Base-by-base conservation (phyloP, 2,888 invertebrate genomes). In the Lymantria dispar region DNA sequence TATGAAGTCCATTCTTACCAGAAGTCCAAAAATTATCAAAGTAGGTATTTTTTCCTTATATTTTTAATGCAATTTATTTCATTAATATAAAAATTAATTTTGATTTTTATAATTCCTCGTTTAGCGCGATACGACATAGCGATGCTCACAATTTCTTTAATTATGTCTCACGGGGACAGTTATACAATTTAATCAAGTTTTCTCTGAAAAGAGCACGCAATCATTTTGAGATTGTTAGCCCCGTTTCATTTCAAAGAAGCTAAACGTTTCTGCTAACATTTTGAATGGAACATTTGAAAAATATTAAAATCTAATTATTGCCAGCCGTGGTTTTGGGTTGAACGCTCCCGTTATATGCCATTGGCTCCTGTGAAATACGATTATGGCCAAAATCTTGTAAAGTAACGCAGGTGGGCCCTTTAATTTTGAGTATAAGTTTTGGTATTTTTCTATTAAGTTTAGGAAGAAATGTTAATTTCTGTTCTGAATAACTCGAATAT, bases 331-430 rank as follows among this genome's bases (percentile, higher is more conserved):
- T 10, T 14, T 13, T 42, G n/a, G 33, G 47, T 45, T 51, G 43
- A 53, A 48, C 8, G 48, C 13, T 40, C 43, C 38, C 37, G 39
- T 48, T 47, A 58, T 36, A 37, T 15, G 7, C 15, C 7, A 15
- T 30, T 11, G 55, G 14, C 22, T 41, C 15, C 36, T 48, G 47
- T 48, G 47, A 43, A 64, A 54, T 62, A 60, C 56, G 48, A 52
- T 54, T 51, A 48, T 49, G 8, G 47, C 13, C 13, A 50, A 54
- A 45, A 47, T 56, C 41, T 47, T 54, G 47, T 50, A 15, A 59
- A 56, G 51, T 48, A 40, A 43, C 51, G 42, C 42, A 45, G 42
- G 9, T 44, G 47, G 29, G 33, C 10, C 1, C 9, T 33, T 33
- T 33, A 22, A 22, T 22, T 22, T 22, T 22, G 22, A 5, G 2